Percentiles rank a stretch among this genome's conserved stretches.
phyloP scores from a whole-genome alignment of 1,140 invertebrate species.

The Bactericera cockerelli region DNA sequence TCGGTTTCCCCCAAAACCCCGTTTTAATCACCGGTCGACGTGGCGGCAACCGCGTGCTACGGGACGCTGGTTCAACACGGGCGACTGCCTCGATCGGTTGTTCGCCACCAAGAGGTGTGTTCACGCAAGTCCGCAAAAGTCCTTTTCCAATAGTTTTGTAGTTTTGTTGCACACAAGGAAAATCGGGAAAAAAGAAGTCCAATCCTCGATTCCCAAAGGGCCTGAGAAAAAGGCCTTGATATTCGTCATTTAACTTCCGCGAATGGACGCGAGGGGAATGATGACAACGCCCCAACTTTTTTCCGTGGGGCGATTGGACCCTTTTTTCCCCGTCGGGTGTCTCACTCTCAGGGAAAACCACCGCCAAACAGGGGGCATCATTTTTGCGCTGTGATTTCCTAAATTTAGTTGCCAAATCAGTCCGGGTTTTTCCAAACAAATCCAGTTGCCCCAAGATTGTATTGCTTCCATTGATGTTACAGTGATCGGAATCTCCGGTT shows the following conservation, averaged over 20 bases:
- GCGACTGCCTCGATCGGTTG: conserved; percentile 73
- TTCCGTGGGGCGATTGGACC: conserved; percentile 48
- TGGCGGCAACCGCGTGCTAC: conserved; percentile 82
- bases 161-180: conserved; percentile 71
- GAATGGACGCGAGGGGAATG: conserved; percentile 84
- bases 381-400: conserved; percentile 78
- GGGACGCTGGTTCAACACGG: conserved; percentile 55
- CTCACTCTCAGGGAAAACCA: conserved; percentile 77
- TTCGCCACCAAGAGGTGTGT: conserved; percentile 85
- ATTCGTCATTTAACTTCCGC: conserved; percentile 92
- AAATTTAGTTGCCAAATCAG: conserved; percentile 72
- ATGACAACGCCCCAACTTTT: conserved; percentile 73
- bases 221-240: conserved; percentile 92
- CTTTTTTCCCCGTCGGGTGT: conserved; percentile 39
- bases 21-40: conserved; percentile 89
- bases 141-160: conserved; percentile 82
- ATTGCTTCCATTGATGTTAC: conserved; percentile 62
- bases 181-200: conserved; percentile 81
- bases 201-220: conserved; percentile 67
- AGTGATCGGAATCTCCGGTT: conserved; percentile 92
- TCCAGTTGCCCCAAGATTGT: conserved; percentile 85
- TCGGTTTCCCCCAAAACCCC: conserved; percentile 89
- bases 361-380: conserved; percentile 89
- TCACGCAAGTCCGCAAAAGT: conserved; percentile 90
- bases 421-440: conserved; percentile 84